A percentile compares a stretch with the other conserved stretches of the same genome.
These are phyloP conservation scores for Bombyx mori DNA, from an alignment of 1,140 invertebrate genomes.

Conservation along the genomic window DNA sequence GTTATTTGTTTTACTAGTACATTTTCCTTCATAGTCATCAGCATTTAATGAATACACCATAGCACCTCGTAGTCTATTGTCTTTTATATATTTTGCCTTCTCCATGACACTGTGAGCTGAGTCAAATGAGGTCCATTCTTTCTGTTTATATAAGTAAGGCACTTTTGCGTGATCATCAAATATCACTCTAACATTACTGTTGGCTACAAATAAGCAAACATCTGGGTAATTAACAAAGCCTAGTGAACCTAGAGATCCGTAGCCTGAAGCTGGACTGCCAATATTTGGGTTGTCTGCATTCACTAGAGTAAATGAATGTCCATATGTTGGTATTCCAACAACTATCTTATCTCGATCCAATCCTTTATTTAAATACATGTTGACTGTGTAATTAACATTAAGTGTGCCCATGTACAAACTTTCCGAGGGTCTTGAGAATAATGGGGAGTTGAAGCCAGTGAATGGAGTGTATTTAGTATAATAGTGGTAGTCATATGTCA, in stretches of 20 bases:
- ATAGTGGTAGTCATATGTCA: conserved; percentile 92
- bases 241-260: conserved; percentile 75
- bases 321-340: conserved; percentile 92
- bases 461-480: conserved; percentile 83
- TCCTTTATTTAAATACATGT: conserved; percentile 85
- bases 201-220: conserved; percentile 73
- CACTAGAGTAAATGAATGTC: conserved; percentile 82
- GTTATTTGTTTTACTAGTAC: conserved; percentile 14
- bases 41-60: conserved; percentile 85
- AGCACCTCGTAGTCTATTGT: conserved; percentile 76
- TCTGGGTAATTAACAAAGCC: conserved; percentile 82
- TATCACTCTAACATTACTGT: conserved; percentile 43
- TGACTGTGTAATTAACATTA: conserved; percentile 87
- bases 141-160: conserved; percentile 81
- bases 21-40: conserved; percentile 74
- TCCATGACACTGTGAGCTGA: conserved; percentile 79
- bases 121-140: conserved; percentile 94
- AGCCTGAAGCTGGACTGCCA: conserved; percentile 79
- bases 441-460: conserved; percentile 86
- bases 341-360: conserved; percentile 88
- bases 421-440: conserved; percentile 76
- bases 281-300: conserved; percentile 78
- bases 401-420: conserved; percentile 78
- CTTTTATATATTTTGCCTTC: conserved; percentile 80
- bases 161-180: conserved; percentile 81